Evolutionary conservation across 2,888 invertebrate genomes (phyloP), one percentile per base, ranked within the genome.

Genomic region (Mythimna pallens): DNA sequence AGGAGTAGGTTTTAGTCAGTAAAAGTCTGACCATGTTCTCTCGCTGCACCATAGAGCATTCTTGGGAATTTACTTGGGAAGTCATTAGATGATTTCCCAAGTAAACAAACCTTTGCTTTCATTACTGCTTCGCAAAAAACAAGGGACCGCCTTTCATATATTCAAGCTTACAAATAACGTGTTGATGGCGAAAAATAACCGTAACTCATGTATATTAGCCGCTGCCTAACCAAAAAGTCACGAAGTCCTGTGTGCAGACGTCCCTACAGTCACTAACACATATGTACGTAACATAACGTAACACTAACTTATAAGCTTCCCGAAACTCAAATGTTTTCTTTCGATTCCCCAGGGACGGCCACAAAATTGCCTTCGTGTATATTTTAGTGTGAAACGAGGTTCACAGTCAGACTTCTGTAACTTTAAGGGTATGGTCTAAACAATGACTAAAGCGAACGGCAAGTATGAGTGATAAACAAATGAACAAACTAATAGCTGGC

Each of bases 301-400:
- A 66, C 57, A 68, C 69, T 55, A 73, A 77, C 67, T 74, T 75
- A 76, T 68, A 71, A 70, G 70, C 77, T 67, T 58, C 58, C 55
- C 36, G 50, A 59, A 73, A 65, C 78, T 78, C 78, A 82, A 87
- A 82, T 87, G 77, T 87, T 86, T 86, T 88, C 87, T 84, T 88
- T 85, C 82, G 81, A 87, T 86, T 79, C 85, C 86, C 82, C 58
- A 36, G 84, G 64, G 84, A 71, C 75, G 54, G 68, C 73, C 78
- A 76, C 81, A 80, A 82, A 87, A 88, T 85, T 84, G 82, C 81
- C 79, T 80, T 73, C 84, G 78, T 88, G 87, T 87, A 86, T 88
- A 86, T 88, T 88, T 86, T 81, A 85, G 76, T 80, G 69, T 64
- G 77, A 79, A 83, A 81, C 75, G 77, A 75, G 71, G 76, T 76